These are phyloP conservation scores for Alectura lathami DNA, from an alignment of 2,113 vertebrate species.

Conservation along the genomic window DNA sequence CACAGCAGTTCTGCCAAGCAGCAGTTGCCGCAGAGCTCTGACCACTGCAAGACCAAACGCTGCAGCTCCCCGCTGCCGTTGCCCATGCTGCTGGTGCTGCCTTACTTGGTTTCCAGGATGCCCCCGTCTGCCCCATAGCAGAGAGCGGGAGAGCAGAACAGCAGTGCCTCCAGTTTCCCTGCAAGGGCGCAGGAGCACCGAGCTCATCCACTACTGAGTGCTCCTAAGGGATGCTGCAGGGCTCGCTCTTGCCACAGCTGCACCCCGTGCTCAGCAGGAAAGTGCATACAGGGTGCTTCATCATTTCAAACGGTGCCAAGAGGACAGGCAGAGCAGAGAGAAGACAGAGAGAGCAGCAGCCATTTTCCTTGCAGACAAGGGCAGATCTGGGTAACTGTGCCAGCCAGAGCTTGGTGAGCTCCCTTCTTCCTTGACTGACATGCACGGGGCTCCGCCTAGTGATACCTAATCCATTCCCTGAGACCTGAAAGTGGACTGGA, in stretches of 20 bases:
- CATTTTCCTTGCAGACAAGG: background rate
- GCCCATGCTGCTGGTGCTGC: background rate
- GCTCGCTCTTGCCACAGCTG: background rate
- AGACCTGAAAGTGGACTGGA: background rate
- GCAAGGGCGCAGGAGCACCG: background rate
- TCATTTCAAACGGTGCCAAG: background rate
- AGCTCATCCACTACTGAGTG: rapidly evolving
- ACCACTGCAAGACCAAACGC: background rate
- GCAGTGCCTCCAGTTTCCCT: background rate
- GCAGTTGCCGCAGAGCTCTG: background rate
- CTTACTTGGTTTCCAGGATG: rapidly evolving
- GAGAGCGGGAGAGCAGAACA: background rate
- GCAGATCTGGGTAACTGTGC: background rate
- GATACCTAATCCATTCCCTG: background rate
- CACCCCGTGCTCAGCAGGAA: background rate
- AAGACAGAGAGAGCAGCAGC: background rate
- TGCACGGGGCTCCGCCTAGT: background rate
- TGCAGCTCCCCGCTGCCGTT: background rate
- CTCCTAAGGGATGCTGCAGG: background rate
- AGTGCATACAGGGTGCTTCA: background rate
- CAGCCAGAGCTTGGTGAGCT: background rate
- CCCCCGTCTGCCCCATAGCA: background rate
- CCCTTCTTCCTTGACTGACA: background rate
- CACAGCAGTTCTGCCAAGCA: background rate
- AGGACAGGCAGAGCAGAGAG: background rate